Evolutionary conservation across 2,888 invertebrate genomes (phyloP), one percentile per base, ranked within the genome.

Genomic region (Argynnis bischoffii): DNA sequence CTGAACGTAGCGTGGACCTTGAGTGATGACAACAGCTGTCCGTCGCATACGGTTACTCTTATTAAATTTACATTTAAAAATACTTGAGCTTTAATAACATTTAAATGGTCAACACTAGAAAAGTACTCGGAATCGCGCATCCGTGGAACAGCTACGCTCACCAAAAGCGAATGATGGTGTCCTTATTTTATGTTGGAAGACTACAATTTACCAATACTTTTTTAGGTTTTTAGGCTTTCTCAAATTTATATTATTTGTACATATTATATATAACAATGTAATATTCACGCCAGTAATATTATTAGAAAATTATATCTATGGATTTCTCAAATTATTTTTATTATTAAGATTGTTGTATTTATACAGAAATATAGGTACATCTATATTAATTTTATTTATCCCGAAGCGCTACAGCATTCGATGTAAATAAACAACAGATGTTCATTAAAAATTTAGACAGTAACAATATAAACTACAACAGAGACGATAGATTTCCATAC

Each of bases 401-500:
- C 57, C 56, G 26, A 66, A 55, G 47, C 57, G 64, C 66, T 66
- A 56, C 55, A 41, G 53, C 55, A 53, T 68, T 67, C 69, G 56
- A 67, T 63, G 63, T 70, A 67, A 64, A 60, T 61, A 66, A 54
- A 55, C 64, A 63, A 21, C 41, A 41, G 54, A 60, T 59, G 54
- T 59, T 51, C 41, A 57, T 66, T 63, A 21, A 55, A 63, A 61
- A 61, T 69, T 69, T 69, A 66, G 70, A 61, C 64, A 67, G 67
- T 63, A 72, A 70, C 61, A 60, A 67, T 67, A 41, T 41, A 63
- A 41, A 69, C 51, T 54, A 53, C 63, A 67, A 71, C 69, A 69
- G 57, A 70, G 65, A 70, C 64, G 67, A 69, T 70, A 70, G 47
- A 67, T 67, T 65, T 50, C 67, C 69, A 66, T 68, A 70, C 65